Conservation (phyloP, 2,888 invertebrate species). For the Xylota segnis region DNA sequence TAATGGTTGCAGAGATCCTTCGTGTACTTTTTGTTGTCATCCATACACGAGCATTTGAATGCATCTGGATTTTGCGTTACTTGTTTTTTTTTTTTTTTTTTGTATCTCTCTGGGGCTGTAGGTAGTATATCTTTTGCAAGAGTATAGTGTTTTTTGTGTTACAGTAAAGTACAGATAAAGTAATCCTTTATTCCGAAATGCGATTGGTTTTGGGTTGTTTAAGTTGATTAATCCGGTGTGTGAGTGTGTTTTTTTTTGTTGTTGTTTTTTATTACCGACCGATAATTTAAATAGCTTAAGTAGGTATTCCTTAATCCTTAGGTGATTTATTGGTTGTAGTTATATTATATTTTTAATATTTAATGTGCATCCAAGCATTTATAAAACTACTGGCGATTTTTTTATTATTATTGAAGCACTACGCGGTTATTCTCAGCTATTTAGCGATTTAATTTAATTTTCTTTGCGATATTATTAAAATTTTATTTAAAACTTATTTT, state of each 20-base stretch:
- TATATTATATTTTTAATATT: constrained; percentile 16
- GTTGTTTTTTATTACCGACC: constrained; percentile 18
- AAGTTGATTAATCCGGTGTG: constrained; percentile 49
- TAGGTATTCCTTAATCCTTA: constrained; percentile 32
- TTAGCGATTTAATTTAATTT: constrained; percentile 26
- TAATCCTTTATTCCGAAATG: constrained; percentile 8
- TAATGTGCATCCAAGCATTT: constrained; percentile 49
- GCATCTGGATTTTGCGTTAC: constrained; percentile 66
- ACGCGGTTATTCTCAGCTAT: constrained; percentile 42
- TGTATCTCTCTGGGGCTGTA: not conserved
- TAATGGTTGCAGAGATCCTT: constrained; percentile 73
- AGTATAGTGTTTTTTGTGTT: constrained; percentile 11
- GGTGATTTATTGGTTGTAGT: constrained; percentile 15
- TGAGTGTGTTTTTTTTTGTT: not conserved
- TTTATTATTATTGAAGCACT: constrained; percentile 56
- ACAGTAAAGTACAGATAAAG: not conserved
- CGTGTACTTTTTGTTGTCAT: constrained; percentile 69
- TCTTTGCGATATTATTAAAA: constrained; percentile 37
- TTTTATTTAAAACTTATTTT: constrained; percentile 23
- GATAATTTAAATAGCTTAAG: not conserved
- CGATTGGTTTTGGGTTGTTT: constrained; percentile 15
- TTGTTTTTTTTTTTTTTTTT: constrained; percentile 17
- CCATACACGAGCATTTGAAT: constrained; percentile 73
- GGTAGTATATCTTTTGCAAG: not conserved
- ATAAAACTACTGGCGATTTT: constrained; percentile 56